A percentile compares a stretch with the other conserved stretches of the same genome.
phyloP scores from a whole-genome alignment of 2,888 invertebrate genomes.

The Gortyna flavago region DNA sequence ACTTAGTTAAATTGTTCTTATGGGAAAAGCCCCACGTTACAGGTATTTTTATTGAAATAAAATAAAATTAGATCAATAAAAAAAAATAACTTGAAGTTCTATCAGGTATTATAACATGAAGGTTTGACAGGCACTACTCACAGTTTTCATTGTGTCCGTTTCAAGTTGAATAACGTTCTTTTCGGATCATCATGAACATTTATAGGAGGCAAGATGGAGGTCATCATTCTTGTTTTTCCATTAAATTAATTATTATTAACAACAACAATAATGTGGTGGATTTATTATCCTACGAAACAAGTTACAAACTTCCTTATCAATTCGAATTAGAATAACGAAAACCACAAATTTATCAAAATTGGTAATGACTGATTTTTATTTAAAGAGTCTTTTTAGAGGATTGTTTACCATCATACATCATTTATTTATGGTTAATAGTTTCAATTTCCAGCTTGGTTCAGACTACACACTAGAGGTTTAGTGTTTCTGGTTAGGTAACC shows the following conservation, averaged over 20 bases:
- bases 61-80: neutral
- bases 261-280: neutral
- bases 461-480: too few species aligned
- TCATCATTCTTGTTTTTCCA: conserved; percentile 41
- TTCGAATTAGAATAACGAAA: conserved; percentile 9
- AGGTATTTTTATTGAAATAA: neutral
- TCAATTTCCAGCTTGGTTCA: neutral
- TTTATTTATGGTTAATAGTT: neutral
- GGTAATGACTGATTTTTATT: neutral
- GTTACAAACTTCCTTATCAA: conserved; percentile 39
- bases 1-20: neutral
- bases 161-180: conserved; percentile 26
- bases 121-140: conserved; percentile 33
- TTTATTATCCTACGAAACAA: conserved; percentile 34
- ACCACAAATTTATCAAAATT: conserved; percentile 3
- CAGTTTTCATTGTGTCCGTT: conserved; percentile 49
- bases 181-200: conserved; percentile 32
- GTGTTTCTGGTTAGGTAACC: too few species aligned
- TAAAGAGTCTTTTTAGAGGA: neutral
- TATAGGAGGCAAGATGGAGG: conserved; percentile 45
- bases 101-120: neutral
- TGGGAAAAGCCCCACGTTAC: neutral
- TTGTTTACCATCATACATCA: neutral
- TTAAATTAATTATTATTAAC: conserved; percentile 23
- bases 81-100: neutral